Evolutionary conservation across 2,113 vertebrate species (phyloP).

Genomic region (Cettia cetti): DNA sequence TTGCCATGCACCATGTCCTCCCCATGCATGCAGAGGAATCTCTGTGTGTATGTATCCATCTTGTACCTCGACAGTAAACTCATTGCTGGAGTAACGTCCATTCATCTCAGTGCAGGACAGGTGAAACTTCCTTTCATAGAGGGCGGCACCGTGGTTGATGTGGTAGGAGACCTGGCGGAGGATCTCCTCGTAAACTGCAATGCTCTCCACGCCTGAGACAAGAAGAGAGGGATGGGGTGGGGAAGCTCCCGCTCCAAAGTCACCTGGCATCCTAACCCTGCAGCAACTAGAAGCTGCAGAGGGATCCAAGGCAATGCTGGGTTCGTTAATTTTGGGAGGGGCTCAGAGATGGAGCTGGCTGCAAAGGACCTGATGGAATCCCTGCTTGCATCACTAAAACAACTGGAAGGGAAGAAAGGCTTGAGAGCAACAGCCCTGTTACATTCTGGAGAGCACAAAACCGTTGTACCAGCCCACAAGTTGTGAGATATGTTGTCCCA

Average conservation of each 20-base stretch:
- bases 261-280: neutral
- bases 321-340: neutral
- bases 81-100: conserved; percentile 95
- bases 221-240: neutral
- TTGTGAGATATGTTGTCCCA: neutral
- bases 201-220: conserved; percentile 87
- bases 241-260: neutral
- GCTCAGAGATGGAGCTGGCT: neutral
- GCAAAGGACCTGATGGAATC: neutral
- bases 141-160: conserved; percentile 83
- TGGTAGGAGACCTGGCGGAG: conserved; percentile 88
- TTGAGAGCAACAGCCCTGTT: neutral
- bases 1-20: neutral
- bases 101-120: conserved; percentile 98
- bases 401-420: neutral
- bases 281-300: neutral
- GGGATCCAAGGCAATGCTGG: neutral
- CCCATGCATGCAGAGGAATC: neutral
- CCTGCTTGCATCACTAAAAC: neutral
- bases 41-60: neutral
- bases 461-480: neutral
- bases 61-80: conserved; percentile 90
- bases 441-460: neutral
- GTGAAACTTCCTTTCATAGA: conserved; percentile 92
- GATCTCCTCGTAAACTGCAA: conserved; percentile 92